phyloP scores from a whole-genome alignment of 2,797 vertebrate genomes.

The Gouania willdenowi region DNA sequence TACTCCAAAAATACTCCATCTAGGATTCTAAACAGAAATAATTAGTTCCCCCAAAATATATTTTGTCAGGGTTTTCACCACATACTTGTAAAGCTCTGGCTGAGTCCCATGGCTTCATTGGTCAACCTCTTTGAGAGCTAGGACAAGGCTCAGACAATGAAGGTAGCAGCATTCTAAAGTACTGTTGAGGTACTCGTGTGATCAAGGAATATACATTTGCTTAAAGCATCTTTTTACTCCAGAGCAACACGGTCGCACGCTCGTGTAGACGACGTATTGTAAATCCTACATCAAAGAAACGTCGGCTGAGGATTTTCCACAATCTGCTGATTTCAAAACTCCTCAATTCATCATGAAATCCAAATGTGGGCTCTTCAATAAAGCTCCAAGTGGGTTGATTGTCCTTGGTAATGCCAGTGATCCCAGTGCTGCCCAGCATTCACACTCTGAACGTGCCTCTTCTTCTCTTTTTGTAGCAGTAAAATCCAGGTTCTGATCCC shows the following conservation, averaged over 20 bases:
- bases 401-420: conserved; percentile 56
- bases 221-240: conserved; percentile 53
- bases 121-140: conserved; percentile 74
- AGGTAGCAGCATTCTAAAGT: conserved; percentile 69
- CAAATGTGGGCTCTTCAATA: conserved; percentile 53
- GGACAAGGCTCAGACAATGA: conserved; percentile 69
- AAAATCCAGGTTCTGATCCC: conserved; percentile 64
- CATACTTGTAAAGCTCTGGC: conserved; percentile 78
- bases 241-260: conserved; percentile 39
- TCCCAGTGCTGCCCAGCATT: conserved; percentile 49
- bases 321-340: conserved; percentile 59
- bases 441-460: conserved; percentile 52
- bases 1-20: conserved; percentile 36
- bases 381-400: conserved; percentile 49
- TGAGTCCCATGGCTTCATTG: conserved; percentile 78
- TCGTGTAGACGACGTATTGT: conserved; percentile 67
- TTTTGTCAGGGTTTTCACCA: conserved; percentile 62
- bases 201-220: conserved; percentile 50
- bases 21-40: conserved; percentile 48
- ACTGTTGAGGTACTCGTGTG: conserved; percentile 64
- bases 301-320: conserved; percentile 52
- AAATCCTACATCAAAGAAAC: conserved; percentile 59
- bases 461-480: conserved; percentile 53
- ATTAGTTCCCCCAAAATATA: conserved; percentile 51
- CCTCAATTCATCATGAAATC: conserved; percentile 64